Evolutionary conservation across 1,140 invertebrate genomes (phyloP), one percentile per base, ranked within the genome.

Genomic region (Magallana angulata): DNA sequence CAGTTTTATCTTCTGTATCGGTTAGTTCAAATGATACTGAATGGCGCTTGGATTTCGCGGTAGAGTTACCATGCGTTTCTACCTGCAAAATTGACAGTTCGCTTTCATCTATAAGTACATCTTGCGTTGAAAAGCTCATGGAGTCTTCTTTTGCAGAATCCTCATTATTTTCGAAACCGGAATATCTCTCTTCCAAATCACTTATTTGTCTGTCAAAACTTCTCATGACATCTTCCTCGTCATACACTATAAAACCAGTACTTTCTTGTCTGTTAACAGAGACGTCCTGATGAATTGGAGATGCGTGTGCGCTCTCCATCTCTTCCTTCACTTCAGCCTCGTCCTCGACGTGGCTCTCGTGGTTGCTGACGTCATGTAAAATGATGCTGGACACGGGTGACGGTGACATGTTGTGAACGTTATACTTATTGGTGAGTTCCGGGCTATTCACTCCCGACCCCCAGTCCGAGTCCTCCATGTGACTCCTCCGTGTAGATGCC

Each of bases 121-220:
- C 57, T 14, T 36, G 14, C 57, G 81, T 57, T 24, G 48, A 57
- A n/a, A 18, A 7, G 14, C 8, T 18, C 30, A 80, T 71, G 16
- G 82, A 80, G 8, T 89, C 76, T 56, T 82, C 68, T 57, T 81
- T 30, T 57, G 76, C 82, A 12, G 76, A 58, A 84, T 86, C 60
- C 14, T 62, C 81, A n/a, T 12, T 57, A 14, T 82, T 30, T 57
- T 48, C 36, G 7, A 11, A 14, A 57, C 5, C 1, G 12, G 18
- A 82, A 82, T n/a, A 6, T 8, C 16, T 24, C 12, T 9, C 57
- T 30, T 82, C 81, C 8, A 57, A 57, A 57, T 57, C 81, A 82
- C 48, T 30, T 30, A 89, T 89, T 16, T 87, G 82, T 18, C 59
- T 64, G 71, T 89, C 88, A 81, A 89, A 89, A 59, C 82, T 86